Percentiles rank a stretch among this genome's conserved stretches.
phyloP scores from a whole-genome alignment of 1,140 invertebrate species.

The Dufourea novaeangliae region DNA sequence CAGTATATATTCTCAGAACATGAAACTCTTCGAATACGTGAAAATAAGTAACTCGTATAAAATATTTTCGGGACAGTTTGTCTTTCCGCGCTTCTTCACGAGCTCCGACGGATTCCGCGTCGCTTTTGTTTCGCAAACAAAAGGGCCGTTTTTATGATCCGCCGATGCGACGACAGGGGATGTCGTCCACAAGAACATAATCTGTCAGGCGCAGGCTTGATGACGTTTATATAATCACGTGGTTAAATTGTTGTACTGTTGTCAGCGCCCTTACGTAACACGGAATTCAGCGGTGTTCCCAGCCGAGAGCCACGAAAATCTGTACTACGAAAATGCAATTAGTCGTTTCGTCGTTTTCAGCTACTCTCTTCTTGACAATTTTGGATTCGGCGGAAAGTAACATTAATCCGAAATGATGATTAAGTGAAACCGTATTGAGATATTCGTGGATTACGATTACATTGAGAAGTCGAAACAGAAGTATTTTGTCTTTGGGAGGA shows the following conservation, averaged over 20 bases:
- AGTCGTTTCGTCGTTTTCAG: neutral
- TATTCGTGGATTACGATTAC: too few species aligned
- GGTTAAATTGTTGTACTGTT: conserved; percentile 68
- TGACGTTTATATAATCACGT: conserved; percentile 72
- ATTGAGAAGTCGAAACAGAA: too few species aligned
- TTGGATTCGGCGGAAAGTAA: too few species aligned
- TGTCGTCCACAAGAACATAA: conserved; percentile 67
- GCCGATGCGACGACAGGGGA: conserved; percentile 54
- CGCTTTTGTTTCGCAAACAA: conserved; percentile 7
- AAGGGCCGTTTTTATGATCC: conserved; percentile 56
- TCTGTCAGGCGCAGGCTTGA: conserved; percentile 70
- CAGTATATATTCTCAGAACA: too few species aligned
- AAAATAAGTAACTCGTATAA: neutral
- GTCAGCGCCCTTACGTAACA: conserved; percentile 57
- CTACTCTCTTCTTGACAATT: neutral
- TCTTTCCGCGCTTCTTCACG: neutral
- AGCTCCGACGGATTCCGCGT: conserved; percentile 1
- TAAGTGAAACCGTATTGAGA: too few species aligned
- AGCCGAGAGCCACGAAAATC: conserved; percentile 35
- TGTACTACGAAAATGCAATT: conserved; percentile 12
- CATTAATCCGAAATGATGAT: too few species aligned
- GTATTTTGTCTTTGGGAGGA: too few species aligned
- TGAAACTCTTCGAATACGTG: too few species aligned
- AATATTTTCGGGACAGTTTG: neutral
- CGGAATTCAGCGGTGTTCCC: conserved; percentile 49